Percentiles rank a stretch among this genome's conserved stretches.
Evolutionary conservation across 2,888 invertebrate species (phyloP).

Genomic region (Ennomos quercinarius): DNA sequence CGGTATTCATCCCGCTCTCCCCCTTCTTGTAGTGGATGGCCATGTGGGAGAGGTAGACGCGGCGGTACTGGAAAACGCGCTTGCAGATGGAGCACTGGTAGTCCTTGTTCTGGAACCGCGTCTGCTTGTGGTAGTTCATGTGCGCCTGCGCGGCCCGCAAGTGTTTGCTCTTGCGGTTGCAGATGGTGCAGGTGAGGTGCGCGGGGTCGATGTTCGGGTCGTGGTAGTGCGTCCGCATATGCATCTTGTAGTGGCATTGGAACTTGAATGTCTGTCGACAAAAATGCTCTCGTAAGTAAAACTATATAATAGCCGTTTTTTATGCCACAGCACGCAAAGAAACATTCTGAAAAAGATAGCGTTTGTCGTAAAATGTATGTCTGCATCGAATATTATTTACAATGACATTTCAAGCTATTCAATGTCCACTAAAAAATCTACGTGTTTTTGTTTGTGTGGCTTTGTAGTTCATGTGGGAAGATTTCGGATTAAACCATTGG

Average conservation of each 20-base stretch:
- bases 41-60: conserved; percentile 79
- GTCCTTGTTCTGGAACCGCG: conserved; percentile 77
- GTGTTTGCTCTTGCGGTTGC: conserved; percentile 76
- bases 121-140: conserved; percentile 80
- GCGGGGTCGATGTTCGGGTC: conserved; percentile 73
- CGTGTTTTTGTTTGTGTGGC: no score
- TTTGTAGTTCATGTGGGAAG: no score
- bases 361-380: no score
- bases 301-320: no score
- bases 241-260: conserved; percentile 75
- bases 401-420: no score
- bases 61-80: conserved; percentile 72
- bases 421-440: no score
- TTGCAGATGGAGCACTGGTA: conserved; percentile 81
- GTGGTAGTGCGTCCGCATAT: conserved; percentile 76
- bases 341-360: no score
- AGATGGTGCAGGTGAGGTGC: conserved; percentile 72
- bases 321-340: no score
- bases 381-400: no score
- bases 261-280: conserved; percentile 69
- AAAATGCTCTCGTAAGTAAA: conserved; percentile 31
- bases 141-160: conserved; percentile 78
- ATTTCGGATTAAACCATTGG: no score
- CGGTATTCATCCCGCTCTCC: conserved; percentile 69
- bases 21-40: conserved; percentile 78